phyloP scores from a whole-genome alignment of 2,888 invertebrate genomes.

The Dioctria linearis region DNA sequence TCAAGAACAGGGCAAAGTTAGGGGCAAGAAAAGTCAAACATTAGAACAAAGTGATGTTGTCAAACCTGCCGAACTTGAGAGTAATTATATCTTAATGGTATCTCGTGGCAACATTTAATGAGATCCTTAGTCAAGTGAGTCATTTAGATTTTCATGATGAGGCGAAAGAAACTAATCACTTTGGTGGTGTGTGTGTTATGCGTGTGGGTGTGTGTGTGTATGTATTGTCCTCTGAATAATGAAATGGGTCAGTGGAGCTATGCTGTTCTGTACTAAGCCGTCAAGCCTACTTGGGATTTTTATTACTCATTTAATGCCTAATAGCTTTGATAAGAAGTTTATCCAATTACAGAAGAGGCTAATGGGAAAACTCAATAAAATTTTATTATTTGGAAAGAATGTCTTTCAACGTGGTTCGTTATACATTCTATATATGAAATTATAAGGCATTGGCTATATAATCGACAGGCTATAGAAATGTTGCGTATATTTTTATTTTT shows the following conservation, averaged over 20 bases:
- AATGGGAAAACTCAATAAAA: background rate
- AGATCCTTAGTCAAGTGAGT: no score
- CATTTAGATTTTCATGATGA: background rate
- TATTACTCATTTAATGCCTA: constrained; percentile 2
- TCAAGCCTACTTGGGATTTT: constrained; percentile 17
- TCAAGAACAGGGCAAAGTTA: no score
- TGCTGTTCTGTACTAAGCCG: background rate
- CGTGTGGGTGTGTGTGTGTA: no score
- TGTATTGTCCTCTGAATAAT: constrained; percentile 21
- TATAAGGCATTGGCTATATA: no score
- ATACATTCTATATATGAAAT: no score
- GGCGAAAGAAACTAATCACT: constrained; percentile 1
- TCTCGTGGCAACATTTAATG: constrained; percentile 8
- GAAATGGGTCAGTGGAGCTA: constrained; percentile 5
- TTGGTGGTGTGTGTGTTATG: background rate
- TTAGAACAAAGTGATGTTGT: no score
- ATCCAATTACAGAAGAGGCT: constrained; percentile 14
- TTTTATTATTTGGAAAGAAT: no score
- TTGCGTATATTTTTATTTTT: no score
- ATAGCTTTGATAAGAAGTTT: constrained; percentile 21
- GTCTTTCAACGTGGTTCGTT: no score
- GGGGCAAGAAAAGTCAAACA: no score
- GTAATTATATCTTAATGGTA: constrained; percentile 36
- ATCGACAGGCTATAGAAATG: no score
- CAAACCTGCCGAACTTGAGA: constrained; percentile 22